Conservation (phyloP, 2,113 vertebrate species). For the Periophthalmus modestus region DNA sequence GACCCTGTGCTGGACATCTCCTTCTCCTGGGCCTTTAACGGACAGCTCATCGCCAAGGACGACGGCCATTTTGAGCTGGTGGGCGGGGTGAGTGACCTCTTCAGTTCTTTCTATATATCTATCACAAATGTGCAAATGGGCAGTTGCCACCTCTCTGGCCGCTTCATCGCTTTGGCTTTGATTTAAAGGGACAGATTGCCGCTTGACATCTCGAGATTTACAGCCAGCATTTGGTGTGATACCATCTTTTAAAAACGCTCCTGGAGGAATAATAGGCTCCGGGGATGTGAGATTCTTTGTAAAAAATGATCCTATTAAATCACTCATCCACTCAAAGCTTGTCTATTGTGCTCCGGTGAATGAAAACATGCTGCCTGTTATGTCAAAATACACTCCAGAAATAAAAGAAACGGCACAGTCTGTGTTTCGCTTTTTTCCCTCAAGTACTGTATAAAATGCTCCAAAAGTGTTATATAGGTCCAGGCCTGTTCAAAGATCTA, state of each 20-base stretch:
- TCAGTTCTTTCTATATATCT: constrained; percentile 20
- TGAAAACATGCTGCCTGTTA: constrained; percentile 19
- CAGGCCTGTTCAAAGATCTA: not conserved
- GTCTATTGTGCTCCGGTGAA: constrained; percentile 41
- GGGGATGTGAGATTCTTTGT: constrained; percentile 16
- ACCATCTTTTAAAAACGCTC: constrained; percentile 21
- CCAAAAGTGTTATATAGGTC: not conserved
- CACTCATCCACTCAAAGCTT: constrained; percentile 27
- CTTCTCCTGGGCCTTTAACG: constrained; percentile 94
- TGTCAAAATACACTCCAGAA: constrained; percentile 41
- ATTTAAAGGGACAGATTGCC: constrained; percentile 47
- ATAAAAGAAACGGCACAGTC: constrained; percentile 16
- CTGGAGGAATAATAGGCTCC: constrained; percentile 21
- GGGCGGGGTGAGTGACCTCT: constrained; percentile 85
- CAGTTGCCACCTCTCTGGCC: constrained; percentile 49
- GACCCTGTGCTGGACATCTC: constrained; percentile 86
- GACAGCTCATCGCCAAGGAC: constrained; percentile 81
- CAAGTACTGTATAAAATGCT: not conserved
- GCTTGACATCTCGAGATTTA: constrained; percentile 34
- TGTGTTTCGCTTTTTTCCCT: not conserved
- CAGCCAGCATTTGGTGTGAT: constrained; percentile 25
- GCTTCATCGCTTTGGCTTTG: constrained; percentile 34
- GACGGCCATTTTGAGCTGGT: constrained; percentile 89
- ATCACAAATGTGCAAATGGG: constrained; percentile 51
- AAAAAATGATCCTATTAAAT: constrained; percentile 28